Evolutionary conservation across 2,888 invertebrate genomes (phyloP), one percentile per base, ranked within the genome.

Genomic region (Drosophila falleni): DNA sequence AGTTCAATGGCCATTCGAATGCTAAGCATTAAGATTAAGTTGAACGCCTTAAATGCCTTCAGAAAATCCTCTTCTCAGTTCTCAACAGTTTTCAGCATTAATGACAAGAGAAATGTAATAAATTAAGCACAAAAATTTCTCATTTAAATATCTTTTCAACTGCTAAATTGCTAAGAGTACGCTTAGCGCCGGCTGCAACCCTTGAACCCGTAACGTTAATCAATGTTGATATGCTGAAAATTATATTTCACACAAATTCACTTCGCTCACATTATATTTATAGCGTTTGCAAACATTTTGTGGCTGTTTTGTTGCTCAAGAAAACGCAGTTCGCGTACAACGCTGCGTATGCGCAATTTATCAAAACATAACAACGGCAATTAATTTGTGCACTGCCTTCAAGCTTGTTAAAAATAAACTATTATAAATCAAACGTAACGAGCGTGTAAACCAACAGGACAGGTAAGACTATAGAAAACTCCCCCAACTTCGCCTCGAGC

Each of bases 381-480:
- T 87, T 87, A 87, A 87, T 87, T 87, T 88, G 80, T 81, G 81
- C 75, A 70, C 69, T 75, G 67, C 80, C 64, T 66, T 63, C 59
- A 39, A 83, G 78, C 79, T 76, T 71, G 68, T 74, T 79, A 69
- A 78, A 77, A 82, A 84, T 71, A 79, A 83, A 88, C 79, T 83
- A 88, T 87, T 88, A 88, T 87, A 88, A 87, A 88, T 88, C 87
- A 88, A 87, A 87, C 71, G 87, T 85, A 87, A 88, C 86, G 82
- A 88, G 88, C 84, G 87, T 88, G 81, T 84, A 86, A 81, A 80
- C 74, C 75, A 69, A 71, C 71, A n/a, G 78, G 65, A 50, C 74
- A 81, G 83, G 85, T 78, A 73, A 49, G 59, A 39, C 58, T 37
- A 49, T 29, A 26, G 15, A 16, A 50, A 50, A 33, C 50, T 35